Base-by-base conservation (phyloP, 2,797 vertebrate genomes). In the Danio tinwini region DNA sequence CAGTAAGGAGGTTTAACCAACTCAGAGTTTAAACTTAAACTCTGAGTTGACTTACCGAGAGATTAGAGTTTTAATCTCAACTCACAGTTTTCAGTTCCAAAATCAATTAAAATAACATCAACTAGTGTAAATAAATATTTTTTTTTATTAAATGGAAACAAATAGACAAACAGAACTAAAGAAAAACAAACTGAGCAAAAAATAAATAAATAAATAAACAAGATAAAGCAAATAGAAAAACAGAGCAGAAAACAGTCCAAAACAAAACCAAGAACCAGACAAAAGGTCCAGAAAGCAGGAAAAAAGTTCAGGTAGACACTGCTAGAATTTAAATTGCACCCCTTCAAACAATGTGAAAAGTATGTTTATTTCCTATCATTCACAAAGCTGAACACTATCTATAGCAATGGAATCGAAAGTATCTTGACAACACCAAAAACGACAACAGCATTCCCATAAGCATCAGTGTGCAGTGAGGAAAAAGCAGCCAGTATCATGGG, bases 391-490 rank as follows among this genome's bases (percentile, higher is more conserved):
- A 69, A 69, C 39, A 29, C n/a, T n/a, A n/a, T 29, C 29, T 29
- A 1, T 6, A 5, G 14, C 47, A 16, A 9, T 9, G 21, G 39
- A 21, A 10, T 64, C 7, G 13, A 64, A 9, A 37, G 7, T 7
- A 39, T 68, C 13, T 11, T 68, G 44, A 52, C 68, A 70, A 29
- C 44, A 68, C 50, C 44, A 68, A 68, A 12, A 58, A 73, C 19
- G 61, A 53, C 49, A 67, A 68, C 63, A 58, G 50, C 8, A 16
- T n/a, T 16, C 44, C 55, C 11, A 68, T 16, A 59, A 39, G 11
- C 16, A 59, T 21, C 63, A 49, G 72, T 73, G 67, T 63, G 75
- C 76, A 50, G 52, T 63, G 75, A 71, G 69, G 47, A 53, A 70
- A 62, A 64, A 21, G 14, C 76, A 74, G 80, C 45, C 67, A 68